A percentile compares a stretch with the other conserved stretches of the same genome.
These are phyloP conservation scores for Scaptomyza caliginosa DNA, from an alignment of 2,888 invertebrate genomes.

Conservation along the genomic window DNA sequence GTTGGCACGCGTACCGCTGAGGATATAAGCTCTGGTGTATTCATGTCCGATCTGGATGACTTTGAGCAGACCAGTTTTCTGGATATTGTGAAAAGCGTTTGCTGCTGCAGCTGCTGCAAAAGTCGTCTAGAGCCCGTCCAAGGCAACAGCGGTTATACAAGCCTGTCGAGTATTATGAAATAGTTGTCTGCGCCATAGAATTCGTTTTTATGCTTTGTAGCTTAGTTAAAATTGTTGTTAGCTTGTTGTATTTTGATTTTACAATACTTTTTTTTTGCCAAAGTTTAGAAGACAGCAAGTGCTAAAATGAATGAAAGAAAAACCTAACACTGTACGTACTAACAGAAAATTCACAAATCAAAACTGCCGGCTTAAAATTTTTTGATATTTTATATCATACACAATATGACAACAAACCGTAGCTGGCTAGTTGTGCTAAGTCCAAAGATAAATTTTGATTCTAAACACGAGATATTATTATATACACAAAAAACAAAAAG, in stretches of 20 bases:
- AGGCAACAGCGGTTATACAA: conserved; percentile 82
- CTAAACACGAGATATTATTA: conserved; percentile 37
- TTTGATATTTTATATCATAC: conserved; percentile 4
- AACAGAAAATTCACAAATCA: conserved; percentile 16
- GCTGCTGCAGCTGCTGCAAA: conserved; percentile 85
- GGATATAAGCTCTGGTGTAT: conserved; percentile 88
- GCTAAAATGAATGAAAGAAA: conserved; percentile 3
- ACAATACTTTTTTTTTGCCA: conserved; percentile 39
- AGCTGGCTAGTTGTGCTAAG: conserved; percentile 19
- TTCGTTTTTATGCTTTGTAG: conserved; percentile 35
- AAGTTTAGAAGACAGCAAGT: conserved; percentile 36
- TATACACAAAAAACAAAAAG: not conserved
- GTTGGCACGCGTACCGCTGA: conserved; percentile 87
- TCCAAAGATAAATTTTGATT: conserved; percentile 22
- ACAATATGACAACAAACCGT: conserved; percentile 13
- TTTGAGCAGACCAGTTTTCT: conserved; percentile 85
- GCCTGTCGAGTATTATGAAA: conserved; percentile 82
- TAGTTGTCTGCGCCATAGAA: conserved; percentile 49
- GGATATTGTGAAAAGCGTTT: conserved; percentile 86
- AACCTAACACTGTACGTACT: conserved; percentile 27
- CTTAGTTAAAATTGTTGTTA: conserved; percentile 47
- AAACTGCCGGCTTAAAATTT: conserved; percentile 26
- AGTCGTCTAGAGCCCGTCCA: conserved; percentile 40
- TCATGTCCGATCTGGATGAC: conserved; percentile 85
- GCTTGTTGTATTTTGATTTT: conserved; percentile 44